Evolutionary conservation across 2,888 invertebrate genomes (phyloP).

Genomic region (Macrosoma leucophasiata): DNA sequence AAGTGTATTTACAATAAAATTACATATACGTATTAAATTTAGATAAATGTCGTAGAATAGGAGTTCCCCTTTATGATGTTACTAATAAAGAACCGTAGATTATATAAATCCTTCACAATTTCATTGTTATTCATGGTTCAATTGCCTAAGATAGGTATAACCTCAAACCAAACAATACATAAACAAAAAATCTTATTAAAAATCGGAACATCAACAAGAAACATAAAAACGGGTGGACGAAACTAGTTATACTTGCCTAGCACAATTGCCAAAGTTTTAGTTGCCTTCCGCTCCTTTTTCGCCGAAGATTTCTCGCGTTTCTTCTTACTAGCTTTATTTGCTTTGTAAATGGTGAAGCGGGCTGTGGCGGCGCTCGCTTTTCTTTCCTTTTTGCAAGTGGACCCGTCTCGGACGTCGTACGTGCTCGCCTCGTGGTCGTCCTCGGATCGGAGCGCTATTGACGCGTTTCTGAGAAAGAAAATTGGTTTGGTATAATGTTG

Average conservation of each 20-base stretch:
- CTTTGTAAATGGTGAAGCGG: slow-evolving; percentile 93
- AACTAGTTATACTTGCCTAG: slow-evolving; percentile 91
- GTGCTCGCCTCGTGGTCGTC: slow-evolving; percentile 58
- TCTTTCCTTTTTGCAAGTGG: slow-evolving; percentile 80
- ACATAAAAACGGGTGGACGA: no score
- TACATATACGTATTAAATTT: no score
- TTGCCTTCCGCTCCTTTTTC: slow-evolving; percentile 97
- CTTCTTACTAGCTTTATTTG: slow-evolving; percentile 95
- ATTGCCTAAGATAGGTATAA: no score
- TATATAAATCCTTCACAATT: no score
- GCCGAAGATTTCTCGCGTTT: slow-evolving; percentile 95
- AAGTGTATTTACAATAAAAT: no score
- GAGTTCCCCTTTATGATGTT: no score
- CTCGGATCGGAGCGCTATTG: slow-evolving; percentile 64
- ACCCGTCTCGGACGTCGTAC: slow-evolving; percentile 58
- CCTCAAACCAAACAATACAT: no score
- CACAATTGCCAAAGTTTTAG: slow-evolving; percentile 98
- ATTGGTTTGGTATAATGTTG: slow-evolving; percentile 2
- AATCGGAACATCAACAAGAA: no score
- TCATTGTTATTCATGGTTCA: no score
- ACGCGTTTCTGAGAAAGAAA: slow-evolving; percentile 75
- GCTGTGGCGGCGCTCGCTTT: slow-evolving; percentile 81
- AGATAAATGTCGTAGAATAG: no score
- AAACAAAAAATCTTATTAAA: no score
- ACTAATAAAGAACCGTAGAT: no score